Base-by-base conservation (phyloP, 1,140 invertebrate genomes). In the Hyles vespertilio region DNA sequence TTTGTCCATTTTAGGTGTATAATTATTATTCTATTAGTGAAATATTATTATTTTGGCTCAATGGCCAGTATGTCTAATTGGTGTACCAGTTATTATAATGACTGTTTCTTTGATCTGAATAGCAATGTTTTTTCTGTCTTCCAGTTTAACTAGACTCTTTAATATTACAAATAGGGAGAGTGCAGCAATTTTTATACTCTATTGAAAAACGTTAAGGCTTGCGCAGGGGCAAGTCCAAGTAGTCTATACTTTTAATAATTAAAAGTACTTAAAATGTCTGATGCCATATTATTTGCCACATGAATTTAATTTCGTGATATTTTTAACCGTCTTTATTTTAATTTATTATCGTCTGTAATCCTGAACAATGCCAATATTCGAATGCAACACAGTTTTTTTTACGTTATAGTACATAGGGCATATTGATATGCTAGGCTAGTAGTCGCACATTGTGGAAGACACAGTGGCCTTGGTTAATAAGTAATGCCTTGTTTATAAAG, bases 231-330 rank as follows among this genome's bases (percentile, higher is more conserved):
- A 62, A 40, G 64, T 56, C 57, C 56, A 56, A 62, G 65, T 79
- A 77, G 80, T 73, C 67, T 74, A 72, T 77, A 75, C 76, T 79
- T 77, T 76, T 63, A 77, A 68, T 72, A 65, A 67, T 73, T 78
- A 72, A 76, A 79, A 77, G 85, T 89, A 89, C 85, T 89, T 89
- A 89, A 89, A 62, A 79, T 64, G 73, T 82, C 85, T 87, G 84
- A 84, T 89, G 85, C 85, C 85, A 89, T 89, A 89, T 86, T 79
- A 77, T 88, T 86, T 86, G 83, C 83, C 85, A 88, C 85, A 69
- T 86, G 80, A 80, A 81, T 84, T 86, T 81, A 74, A 67, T 84
- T 82, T 83, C 79, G 79, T 86, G 79, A 84, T 86, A 83, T 85
- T 79, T 77, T 84, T 74, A 76, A 81, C 72, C 79, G 70, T 80